Base-by-base conservation (phyloP, 2,888 invertebrate species). In the Seira musarum region DNA sequence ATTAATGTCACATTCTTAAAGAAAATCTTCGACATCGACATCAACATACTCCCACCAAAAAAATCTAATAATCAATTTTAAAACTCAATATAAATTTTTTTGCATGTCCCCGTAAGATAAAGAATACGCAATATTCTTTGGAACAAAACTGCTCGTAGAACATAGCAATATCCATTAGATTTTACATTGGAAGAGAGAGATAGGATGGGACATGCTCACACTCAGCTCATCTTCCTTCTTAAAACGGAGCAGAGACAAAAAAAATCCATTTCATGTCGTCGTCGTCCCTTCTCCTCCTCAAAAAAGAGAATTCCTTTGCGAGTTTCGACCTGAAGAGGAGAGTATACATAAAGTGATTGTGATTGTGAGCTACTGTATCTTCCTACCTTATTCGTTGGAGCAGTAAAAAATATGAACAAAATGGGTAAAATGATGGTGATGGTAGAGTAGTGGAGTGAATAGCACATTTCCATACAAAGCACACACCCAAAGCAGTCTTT, bases 101-200 rank as follows among this genome's bases (percentile, higher is more conserved):
- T 30, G 30, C 30, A 30, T 5, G 30, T 30, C n/a, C n/a, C n/a
- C n/a, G 30, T 30, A 30, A 5, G 30, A 30, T 5, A 30, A 30
- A 65, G 60, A 67, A 53, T 25, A 75, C 30, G 8, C 30, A 30
- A 53, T 8, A 53, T 53, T 53, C 53, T 53, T 53, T 40, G n/a
- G 30, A 70, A 77, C 46, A 57, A 69, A 63, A 70, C 57, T 69
- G 76, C 64, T 77, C 70, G 46, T 46, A 75, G 79, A 79, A 82
- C 79, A 75, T 82, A 64, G 75, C 49, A 49, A 74, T 74, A 10
- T n/a, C 72, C 82, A 82, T 82, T 82, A 82, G 64, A 82, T 79
- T 82, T 82, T 82, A 82, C 79, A 82, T 78, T 78, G 72, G 70
- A 24, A 65, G 25, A 57, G 77, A 68, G 66, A 69, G 75, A 70